Evolutionary conservation across 64 coral and sea anemone genomes (phyloP).

Genomic region (Orbicella faveolata): DNA sequence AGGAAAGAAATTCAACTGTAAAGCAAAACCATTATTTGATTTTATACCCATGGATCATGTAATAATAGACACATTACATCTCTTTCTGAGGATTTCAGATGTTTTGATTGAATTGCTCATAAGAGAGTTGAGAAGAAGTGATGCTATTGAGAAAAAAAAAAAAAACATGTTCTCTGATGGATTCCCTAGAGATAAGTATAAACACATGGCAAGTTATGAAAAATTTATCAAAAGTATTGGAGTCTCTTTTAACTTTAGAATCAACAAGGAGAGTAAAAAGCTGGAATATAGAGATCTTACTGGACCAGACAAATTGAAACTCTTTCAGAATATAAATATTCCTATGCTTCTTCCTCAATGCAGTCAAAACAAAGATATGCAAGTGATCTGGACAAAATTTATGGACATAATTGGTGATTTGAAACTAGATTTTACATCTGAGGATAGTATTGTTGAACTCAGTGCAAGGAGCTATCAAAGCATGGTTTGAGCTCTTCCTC

Average conservation of each 20-base stretch:
- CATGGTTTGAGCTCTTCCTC: background rate
- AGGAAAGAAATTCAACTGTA: slow-evolving; percentile 53
- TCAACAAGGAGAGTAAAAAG: slow-evolving; percentile 50
- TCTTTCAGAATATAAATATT: slow-evolving; percentile 32
- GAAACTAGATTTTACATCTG: too few relatives aligned
- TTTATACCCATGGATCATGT: slow-evolving; percentile 70
- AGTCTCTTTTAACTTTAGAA: slow-evolving; percentile 38
- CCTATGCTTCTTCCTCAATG: slow-evolving; percentile 19
- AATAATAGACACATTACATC: slow-evolving; percentile 53
- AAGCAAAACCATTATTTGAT: slow-evolving; percentile 33
- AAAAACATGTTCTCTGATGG: slow-evolving; percentile 20
- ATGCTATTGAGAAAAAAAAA: slow-evolving; percentile 40
- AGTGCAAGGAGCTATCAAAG: slow-evolving; percentile 18
- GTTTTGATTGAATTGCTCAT: slow-evolving; percentile 69
- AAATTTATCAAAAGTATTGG: slow-evolving; percentile 24
- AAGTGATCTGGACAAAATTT: background rate
- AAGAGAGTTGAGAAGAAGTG: slow-evolving; percentile 49
- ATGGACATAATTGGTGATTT: too few relatives aligned
- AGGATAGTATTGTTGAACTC: too few relatives aligned
- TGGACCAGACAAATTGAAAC: slow-evolving; percentile 58
- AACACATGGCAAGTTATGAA: slow-evolving; percentile 61
- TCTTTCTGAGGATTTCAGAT: slow-evolving; percentile 68
- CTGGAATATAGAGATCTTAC: slow-evolving; percentile 66
- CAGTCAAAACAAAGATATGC: slow-evolving; percentile 12
- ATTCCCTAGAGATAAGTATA: slow-evolving; percentile 48